phyloP scores from a whole-genome alignment of 1,140 invertebrate species.

The Parapsyche elsis region DNA sequence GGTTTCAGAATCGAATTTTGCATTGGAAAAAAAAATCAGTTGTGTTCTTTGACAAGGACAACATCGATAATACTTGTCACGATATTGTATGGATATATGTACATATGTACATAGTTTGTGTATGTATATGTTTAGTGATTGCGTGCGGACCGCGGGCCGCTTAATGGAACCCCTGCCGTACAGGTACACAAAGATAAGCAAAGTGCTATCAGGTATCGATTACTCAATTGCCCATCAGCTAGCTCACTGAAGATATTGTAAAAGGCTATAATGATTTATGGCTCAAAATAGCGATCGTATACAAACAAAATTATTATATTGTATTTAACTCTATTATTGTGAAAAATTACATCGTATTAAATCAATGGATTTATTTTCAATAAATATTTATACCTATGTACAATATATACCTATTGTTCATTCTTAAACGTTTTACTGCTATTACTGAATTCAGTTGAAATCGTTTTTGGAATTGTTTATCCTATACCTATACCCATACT shows the following conservation, averaged over 20 bases:
- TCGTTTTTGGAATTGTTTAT: no score
- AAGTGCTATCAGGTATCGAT: constrained; percentile 43
- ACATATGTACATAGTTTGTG: not conserved
- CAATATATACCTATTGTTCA: no score
- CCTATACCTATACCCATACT: no score
- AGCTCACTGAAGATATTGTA: constrained; percentile 20
- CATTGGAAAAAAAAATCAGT: no score
- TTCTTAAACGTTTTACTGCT: no score
- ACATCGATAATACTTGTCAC: not conserved
- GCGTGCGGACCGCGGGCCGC: not conserved
- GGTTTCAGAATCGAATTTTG: no score
- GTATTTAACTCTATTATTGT: not conserved
- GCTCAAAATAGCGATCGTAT: no score
- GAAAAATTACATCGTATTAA: no score
- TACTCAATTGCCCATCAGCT: constrained; percentile 37
- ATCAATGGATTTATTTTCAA: no score
- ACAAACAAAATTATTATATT: not conserved
- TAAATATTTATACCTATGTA: no score
- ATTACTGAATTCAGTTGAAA: no score
- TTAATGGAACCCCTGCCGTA: constrained; percentile 31
- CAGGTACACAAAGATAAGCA: constrained; percentile 33
- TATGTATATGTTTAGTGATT: not conserved
- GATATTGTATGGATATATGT: not conserved
- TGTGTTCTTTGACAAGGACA: no score
- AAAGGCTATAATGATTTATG: not conserved